phyloP scores from a whole-genome alignment of 2,888 invertebrate genomes.

The Autographa pulchrina region DNA sequence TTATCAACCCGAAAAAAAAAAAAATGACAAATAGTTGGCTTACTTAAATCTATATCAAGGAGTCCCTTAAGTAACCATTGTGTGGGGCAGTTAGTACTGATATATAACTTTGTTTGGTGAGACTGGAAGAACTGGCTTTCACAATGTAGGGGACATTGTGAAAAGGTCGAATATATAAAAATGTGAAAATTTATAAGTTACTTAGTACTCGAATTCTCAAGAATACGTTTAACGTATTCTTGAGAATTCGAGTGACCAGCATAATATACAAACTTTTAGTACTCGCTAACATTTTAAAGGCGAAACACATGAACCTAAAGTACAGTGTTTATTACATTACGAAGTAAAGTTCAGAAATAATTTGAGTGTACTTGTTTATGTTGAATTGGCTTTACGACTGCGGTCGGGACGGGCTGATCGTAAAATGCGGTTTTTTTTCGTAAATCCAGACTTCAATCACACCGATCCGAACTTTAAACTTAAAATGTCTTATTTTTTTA shows the following conservation, averaged over 20 bases:
- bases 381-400: conserved; percentile 63
- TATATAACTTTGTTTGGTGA: too few species aligned
- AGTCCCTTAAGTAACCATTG: too few species aligned
- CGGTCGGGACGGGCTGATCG: conserved; percentile 57
- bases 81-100: too few species aligned
- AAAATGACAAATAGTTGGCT: too few species aligned
- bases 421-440: conserved; percentile 65
- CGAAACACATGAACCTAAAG: conserved; percentile 22
- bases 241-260: neutral
- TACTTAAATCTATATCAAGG: too few species aligned
- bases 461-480: conserved; percentile 53
- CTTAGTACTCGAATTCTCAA: too few species aligned
- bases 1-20: too few species aligned
- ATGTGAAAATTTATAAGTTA: too few species aligned
- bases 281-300: conserved; percentile 13
- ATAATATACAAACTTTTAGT: neutral
- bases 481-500: conserved; percentile 26
- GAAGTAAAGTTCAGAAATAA: conserved; percentile 51
- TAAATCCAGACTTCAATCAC: conserved; percentile 51
- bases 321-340: conserved; percentile 37
- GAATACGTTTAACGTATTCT: too few species aligned
- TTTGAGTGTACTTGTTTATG: conserved; percentile 57
- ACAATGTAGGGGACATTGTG: too few species aligned
- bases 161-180: too few species aligned
- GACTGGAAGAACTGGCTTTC: too few species aligned